phyloP scores from a whole-genome alignment of 2,888 invertebrate genomes.

The Cremastinae sp. region DNA sequence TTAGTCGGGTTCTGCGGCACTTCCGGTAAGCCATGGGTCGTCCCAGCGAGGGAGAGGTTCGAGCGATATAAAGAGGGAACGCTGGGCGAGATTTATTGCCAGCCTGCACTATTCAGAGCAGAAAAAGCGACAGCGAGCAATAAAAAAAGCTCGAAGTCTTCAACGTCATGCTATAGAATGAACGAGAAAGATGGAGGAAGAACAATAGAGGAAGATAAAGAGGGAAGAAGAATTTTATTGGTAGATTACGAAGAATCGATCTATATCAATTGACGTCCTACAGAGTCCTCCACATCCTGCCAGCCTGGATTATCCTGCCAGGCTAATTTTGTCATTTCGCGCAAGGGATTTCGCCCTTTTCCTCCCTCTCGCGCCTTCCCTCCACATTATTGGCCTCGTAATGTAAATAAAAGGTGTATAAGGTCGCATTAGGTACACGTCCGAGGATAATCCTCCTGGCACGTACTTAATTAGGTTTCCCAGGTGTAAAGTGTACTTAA shows the following conservation, averaged over 20 bases:
- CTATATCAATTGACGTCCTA: conserved; percentile 38
- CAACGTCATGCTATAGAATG: conserved; percentile 36
- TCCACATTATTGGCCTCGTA: conserved; percentile 39
- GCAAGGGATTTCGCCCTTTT: conserved; percentile 26
- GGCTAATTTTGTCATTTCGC: conserved; percentile 61
- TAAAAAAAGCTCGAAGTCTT: conserved; percentile 54
- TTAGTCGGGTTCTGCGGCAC: conserved; percentile 58
- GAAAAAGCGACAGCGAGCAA: conserved; percentile 49
- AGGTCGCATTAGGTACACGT: conserved; percentile 23
- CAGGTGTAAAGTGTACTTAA: conserved; percentile 65
- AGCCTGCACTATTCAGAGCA: conserved; percentile 53
- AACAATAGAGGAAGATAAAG: neutral
- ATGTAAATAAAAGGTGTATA: conserved; percentile 22
- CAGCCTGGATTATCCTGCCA: conserved; percentile 47
- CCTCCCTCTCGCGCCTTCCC: conserved; percentile 4
- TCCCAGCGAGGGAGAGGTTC: conserved; percentile 36
- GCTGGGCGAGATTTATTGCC: conserved; percentile 56
- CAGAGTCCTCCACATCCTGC: conserved; percentile 6
- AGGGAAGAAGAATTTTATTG: conserved; percentile 39
- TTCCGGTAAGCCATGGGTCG: conserved; percentile 61
- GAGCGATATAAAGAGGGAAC: conserved; percentile 15
- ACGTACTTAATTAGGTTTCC: conserved; percentile 65
- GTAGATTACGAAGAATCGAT: conserved; percentile 44
- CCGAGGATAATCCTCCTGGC: conserved; percentile 59
- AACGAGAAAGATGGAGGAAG: neutral